Evolutionary conservation across 2,797 vertebrate species (phyloP).

Genomic region (Acropternis orthonyx): DNA sequence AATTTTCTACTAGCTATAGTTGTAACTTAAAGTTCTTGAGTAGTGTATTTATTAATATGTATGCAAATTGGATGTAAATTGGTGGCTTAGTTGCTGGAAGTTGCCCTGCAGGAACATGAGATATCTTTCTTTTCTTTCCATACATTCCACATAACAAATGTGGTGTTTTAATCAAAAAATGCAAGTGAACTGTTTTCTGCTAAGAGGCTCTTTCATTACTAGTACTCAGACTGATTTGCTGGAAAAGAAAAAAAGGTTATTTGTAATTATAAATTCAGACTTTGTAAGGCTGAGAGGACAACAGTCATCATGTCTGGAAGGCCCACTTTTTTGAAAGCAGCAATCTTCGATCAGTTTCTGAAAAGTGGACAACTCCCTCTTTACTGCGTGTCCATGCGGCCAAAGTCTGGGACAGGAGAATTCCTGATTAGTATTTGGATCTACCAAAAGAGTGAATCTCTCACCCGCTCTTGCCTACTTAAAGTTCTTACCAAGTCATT

Average conservation of each 20-base stretch:
- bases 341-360: neutral
- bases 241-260: neutral
- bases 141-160: neutral
- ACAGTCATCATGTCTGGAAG: neutral
- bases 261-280: neutral
- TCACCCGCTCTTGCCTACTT: rapidly evolving
- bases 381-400: neutral
- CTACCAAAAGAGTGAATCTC: neutral
- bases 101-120: neutral
- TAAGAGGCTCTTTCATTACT: neutral
- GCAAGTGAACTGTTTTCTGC: neutral
- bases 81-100: neutral
- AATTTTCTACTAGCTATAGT: neutral
- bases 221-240: neutral
- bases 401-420: neutral
- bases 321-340: neutral
- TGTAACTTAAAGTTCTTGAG: neutral
- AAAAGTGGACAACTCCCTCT: neutral
- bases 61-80: neutral
- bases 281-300: neutral
- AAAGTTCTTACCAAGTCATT: neutral
- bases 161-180: neutral
- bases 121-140: neutral
- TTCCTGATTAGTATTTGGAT: neutral
- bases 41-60: neutral